Conservation (phyloP, 2,888 invertebrate species). For the Volucella zonaria region DNA sequence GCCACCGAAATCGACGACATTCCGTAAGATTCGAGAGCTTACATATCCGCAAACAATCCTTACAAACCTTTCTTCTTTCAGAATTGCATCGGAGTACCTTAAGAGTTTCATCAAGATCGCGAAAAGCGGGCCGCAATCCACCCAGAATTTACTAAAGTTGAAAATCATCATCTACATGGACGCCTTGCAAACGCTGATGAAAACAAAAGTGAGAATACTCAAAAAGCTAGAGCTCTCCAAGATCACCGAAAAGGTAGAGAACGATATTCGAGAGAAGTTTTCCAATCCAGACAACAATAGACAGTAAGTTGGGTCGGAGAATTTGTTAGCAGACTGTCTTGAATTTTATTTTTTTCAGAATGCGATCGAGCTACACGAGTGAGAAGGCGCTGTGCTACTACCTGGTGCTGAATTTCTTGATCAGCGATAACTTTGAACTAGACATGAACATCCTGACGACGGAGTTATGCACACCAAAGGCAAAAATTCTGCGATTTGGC, state of each 20-base stretch:
- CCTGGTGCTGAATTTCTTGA: constrained; percentile 78
- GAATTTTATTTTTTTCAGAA: constrained; percentile 69
- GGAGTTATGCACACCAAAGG: constrained; percentile 77
- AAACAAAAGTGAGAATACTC: constrained; percentile 76
- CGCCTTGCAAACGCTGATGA: constrained; percentile 78
- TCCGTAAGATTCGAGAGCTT: constrained; percentile 77
- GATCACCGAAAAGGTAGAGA: constrained; percentile 81
- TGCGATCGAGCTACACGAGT: constrained; percentile 77
- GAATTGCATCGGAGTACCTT: constrained; percentile 79
- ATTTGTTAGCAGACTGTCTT: neutral
- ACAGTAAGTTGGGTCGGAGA: constrained; percentile 58
- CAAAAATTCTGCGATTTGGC: constrained; percentile 78
- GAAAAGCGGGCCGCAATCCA: constrained; percentile 33
- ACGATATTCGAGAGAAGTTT: constrained; percentile 80
- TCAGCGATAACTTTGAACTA: constrained; percentile 78
- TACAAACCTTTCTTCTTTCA: constrained; percentile 62
- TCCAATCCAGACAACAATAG: constrained; percentile 74
- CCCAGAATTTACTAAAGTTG: constrained; percentile 75
- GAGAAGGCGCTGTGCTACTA: constrained; percentile 81
- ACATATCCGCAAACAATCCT: neutral
- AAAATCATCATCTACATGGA: constrained; percentile 81
- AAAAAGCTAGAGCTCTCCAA: constrained; percentile 77
- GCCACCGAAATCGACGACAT: constrained; percentile 75
- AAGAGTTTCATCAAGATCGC: constrained; percentile 47
- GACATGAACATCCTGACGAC: constrained; percentile 76